These are phyloP conservation scores for Caenorhabditis tropicalis DNA, from an alignment of 1,140 invertebrate genomes.

Conservation along the genomic window DNA sequence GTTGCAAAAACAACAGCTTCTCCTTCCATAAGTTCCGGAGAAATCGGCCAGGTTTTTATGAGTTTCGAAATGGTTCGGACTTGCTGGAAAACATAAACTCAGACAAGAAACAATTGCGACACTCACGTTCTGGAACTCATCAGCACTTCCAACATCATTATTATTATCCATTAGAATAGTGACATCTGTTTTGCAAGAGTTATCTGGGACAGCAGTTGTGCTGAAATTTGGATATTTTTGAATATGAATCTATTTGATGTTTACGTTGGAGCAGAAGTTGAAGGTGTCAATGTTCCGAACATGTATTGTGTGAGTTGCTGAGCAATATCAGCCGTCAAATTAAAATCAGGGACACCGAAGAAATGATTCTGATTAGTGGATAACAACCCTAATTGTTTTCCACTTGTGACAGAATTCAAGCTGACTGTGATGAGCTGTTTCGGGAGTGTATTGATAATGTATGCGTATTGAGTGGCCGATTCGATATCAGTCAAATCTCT, in stretches of 20 bases:
- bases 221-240: not conserved
- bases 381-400: not conserved
- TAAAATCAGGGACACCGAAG: not conserved
- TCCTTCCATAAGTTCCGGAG: constrained; percentile 14
- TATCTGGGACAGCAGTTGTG: not conserved
- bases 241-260: too few relatives aligned
- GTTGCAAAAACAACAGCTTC: constrained; percentile 15
- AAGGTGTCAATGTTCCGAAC: not conserved
- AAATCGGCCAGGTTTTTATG: constrained; percentile 22
- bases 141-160: not conserved
- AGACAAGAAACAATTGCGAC: not conserved
- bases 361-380: not conserved
- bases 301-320: not conserved
- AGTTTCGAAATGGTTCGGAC: not conserved
- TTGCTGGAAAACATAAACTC: not conserved
- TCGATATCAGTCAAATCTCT: constrained; percentile 16
- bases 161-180: constrained; percentile 2
- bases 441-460: not conserved
- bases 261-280: not conserved
- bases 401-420: not conserved
- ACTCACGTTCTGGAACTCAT: not conserved
- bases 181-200: not conserved
- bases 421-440: not conserved
- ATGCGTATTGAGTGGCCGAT: not conserved
- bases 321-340: not conserved